Evolutionary conservation across 2,113 vertebrate genomes (phyloP).

Genomic region (Vidua macroura): DNA sequence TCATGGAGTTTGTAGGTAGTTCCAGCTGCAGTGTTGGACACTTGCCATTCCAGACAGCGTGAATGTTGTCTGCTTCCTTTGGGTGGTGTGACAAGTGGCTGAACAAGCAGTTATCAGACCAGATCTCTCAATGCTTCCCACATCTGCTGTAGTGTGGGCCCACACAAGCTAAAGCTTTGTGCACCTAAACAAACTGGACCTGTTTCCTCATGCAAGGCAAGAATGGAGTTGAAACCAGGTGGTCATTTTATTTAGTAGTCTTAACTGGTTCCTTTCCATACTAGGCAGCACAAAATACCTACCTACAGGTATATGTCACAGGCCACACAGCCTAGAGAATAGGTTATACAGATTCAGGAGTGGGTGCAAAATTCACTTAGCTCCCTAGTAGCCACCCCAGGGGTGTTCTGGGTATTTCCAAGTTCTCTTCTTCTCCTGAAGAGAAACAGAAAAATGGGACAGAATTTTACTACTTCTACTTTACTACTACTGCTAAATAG

Average conservation of each 20-base stretch:
- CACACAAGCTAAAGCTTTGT: background rate
- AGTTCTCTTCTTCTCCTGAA: background rate
- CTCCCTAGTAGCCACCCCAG: background rate
- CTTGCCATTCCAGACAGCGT: background rate
- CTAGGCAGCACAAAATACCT: background rate
- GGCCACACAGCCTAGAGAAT: background rate
- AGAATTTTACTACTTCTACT: background rate
- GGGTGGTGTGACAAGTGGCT: background rate
- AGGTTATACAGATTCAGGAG: background rate
- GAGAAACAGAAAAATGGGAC: background rate
- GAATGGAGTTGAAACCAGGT: background rate
- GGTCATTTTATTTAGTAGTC: background rate
- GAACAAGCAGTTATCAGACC: background rate
- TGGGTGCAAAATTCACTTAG: background rate
- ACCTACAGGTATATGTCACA: background rate
- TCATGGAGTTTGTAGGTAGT: slow-evolving; percentile 7
- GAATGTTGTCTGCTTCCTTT: background rate
- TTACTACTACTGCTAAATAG: background rate
- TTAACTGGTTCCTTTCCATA: background rate
- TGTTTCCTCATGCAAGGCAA: background rate
- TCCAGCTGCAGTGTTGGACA: background rate
- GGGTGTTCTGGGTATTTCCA: background rate
- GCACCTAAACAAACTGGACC: background rate
- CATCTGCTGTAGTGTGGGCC: background rate
- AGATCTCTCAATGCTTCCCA: background rate